A percentile compares a stretch with the other conserved stretches of the same genome.
These are phyloP conservation scores for Mesitornis unicolor DNA, from an alignment of 2,113 vertebrate species.

Conservation along the genomic window DNA sequence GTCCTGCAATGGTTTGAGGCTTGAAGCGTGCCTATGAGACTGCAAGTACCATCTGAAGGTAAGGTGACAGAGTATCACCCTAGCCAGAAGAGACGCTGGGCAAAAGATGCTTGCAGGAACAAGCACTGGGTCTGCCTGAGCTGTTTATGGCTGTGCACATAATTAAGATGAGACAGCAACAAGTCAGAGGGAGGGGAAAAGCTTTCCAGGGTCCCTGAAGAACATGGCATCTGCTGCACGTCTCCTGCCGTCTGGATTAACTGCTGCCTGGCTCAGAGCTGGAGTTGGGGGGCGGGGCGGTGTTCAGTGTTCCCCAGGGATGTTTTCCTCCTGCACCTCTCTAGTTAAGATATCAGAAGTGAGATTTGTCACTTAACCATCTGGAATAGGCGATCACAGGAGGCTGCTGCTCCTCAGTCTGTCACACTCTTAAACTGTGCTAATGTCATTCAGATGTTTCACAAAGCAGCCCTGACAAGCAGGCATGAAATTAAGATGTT, in stretches of 20 bases:
- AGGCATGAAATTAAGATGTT: constrained; percentile 71
- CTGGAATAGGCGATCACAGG: constrained; percentile 56
- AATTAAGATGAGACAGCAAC: background rate
- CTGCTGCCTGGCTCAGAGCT: background rate
- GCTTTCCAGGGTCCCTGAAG: background rate
- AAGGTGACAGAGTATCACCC: no score
- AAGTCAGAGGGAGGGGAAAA: background rate
- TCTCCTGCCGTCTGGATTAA: background rate
- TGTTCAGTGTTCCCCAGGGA: background rate
- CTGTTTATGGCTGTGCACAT: background rate
- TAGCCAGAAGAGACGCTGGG: background rate
- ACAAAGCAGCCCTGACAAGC: constrained; percentile 58
- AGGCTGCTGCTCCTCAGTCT: constrained; percentile 62
- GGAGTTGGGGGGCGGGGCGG: no score
- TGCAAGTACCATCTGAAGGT: background rate
- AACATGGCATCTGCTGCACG: background rate
- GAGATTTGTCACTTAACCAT: constrained; percentile 67
- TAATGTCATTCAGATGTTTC: constrained; percentile 71
- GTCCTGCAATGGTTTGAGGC: background rate
- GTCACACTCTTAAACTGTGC: constrained; percentile 58
- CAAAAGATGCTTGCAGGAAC: background rate
- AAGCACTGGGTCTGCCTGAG: background rate
- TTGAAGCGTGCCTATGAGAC: background rate
- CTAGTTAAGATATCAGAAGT: constrained; percentile 63
- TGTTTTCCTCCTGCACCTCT: background rate